Evolutionary conservation across 2,888 invertebrate genomes (phyloP), one percentile per base, ranked within the genome.

Genomic region (Pachycephus smyrnensis): DNA sequence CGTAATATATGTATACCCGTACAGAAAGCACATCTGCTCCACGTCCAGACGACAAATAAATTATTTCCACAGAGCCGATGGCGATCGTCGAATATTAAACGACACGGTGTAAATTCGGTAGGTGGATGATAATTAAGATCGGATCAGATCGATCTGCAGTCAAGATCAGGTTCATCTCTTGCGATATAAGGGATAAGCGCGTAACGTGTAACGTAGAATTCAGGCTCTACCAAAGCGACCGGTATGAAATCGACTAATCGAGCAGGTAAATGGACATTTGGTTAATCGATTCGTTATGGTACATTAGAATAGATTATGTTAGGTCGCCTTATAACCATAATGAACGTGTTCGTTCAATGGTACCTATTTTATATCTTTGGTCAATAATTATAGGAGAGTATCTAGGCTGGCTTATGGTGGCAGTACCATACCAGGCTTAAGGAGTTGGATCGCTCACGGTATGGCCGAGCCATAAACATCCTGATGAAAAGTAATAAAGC

Each of bases 401-500:
- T 55, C 23, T 55, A 55, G 55, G 55, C 23, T 55, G 55, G 55
- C 23, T 23, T 23, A 55, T 23, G 55, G 6, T 23, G 23, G 23
- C 55, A 55, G 9, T 55, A 6, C 55, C 55, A 55, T 55, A 55
- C 55, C 55, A 23, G 55, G 23, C 55, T 55, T 55, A 55, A 55
- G 55, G 55, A 55, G 55, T 55, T 55, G 23, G 9, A 55, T 23
- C 55, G 55, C 23, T 55, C 55, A 55, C 55, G 55, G 55, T 55
- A 55, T 55, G 55, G 55, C 23, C 55, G 55, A 55, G 23, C 2
- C 23, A 55, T 55, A 55, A 55, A 55, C 55, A 55, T 55, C 23
- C 55, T 55, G 55, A 71, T 71, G 71, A 71, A 71, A 71, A 31
- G 71, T 71, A 71, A 71, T 71, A 71, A 71, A 71, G 31, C 33